Conservation (phyloP, 2,113 vertebrate species). For the Eubucco bourcierii region DNA sequence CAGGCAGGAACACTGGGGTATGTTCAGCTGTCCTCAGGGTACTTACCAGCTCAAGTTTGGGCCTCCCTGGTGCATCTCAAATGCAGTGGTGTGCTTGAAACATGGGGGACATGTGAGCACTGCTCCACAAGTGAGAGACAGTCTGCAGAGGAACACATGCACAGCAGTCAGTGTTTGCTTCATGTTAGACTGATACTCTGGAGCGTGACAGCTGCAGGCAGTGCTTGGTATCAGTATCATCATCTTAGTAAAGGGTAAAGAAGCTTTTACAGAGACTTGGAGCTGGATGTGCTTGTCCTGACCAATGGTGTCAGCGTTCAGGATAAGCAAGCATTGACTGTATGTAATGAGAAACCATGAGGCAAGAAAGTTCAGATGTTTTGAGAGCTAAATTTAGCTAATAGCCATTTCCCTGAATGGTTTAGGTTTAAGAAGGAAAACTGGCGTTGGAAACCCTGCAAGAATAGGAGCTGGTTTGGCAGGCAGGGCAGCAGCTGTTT, state of each 20-base stretch:
- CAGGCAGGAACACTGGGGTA: neutral
- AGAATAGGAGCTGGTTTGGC: neutral
- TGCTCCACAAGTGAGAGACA: neutral
- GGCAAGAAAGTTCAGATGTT: neutral
- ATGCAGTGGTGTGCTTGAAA: neutral
- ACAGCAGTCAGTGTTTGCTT: neutral
- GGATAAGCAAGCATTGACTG: neutral
- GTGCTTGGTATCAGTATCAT: neutral
- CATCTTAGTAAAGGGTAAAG: neutral
- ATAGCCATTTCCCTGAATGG: neutral
- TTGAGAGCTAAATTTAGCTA: neutral
- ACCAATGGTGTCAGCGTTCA: neutral
- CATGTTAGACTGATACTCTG: neutral
- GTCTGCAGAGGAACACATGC: neutral
- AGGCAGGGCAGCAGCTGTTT: neutral
- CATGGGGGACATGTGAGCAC: neutral
- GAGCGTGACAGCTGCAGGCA: neutral
- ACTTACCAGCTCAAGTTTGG: neutral
- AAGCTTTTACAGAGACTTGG: neutral
- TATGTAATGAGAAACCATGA: neutral
- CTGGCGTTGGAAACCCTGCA: neutral
- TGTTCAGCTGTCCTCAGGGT: neutral
- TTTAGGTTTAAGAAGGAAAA: neutral
- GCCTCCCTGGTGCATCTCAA: neutral
- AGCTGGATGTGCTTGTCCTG: neutral